Conservation (phyloP, 1,140 invertebrate genomes). For the Maniola jurtina region DNA sequence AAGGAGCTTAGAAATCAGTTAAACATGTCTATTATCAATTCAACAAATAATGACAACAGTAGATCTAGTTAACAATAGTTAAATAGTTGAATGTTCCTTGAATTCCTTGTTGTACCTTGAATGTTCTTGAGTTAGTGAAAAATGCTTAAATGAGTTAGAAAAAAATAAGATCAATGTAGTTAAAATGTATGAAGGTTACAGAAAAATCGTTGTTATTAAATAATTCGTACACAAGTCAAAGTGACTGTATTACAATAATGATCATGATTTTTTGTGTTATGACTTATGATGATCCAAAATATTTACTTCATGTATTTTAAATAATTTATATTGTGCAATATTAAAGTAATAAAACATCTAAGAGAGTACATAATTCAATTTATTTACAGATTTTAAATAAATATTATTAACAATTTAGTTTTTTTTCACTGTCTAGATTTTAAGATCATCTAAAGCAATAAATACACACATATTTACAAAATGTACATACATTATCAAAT, state of each 20-base stretch:
- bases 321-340: slow-evolving; percentile 23
- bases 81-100: too few species aligned
- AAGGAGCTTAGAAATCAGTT: slow-evolving; percentile 72
- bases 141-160: too few species aligned
- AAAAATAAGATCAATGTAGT: too few species aligned
- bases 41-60: slow-evolving; percentile 47
- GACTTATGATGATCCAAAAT: too few species aligned
- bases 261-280: too few species aligned
- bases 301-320: background rate
- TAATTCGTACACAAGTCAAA: too few species aligned
- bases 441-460: background rate
- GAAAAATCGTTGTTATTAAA: too few species aligned
- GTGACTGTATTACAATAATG: too few species aligned
- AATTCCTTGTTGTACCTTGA: too few species aligned
- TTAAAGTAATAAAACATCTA: slow-evolving; percentile 26
- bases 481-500: background rate
- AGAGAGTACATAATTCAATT: slow-evolving; percentile 12
- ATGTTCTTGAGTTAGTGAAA: slow-evolving; percentile 11
- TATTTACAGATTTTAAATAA: slow-evolving; percentile 22
- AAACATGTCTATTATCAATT: slow-evolving; percentile 65
- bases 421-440: background rate
- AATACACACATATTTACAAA: background rate
- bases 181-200: too few species aligned
- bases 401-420: background rate
- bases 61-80: slow-evolving; percentile 38